Percentiles rank a stretch among this genome's conserved stretches.
Evolutionary conservation across 2,888 invertebrate species (phyloP).

Genomic region (Andrena bicolor): DNA sequence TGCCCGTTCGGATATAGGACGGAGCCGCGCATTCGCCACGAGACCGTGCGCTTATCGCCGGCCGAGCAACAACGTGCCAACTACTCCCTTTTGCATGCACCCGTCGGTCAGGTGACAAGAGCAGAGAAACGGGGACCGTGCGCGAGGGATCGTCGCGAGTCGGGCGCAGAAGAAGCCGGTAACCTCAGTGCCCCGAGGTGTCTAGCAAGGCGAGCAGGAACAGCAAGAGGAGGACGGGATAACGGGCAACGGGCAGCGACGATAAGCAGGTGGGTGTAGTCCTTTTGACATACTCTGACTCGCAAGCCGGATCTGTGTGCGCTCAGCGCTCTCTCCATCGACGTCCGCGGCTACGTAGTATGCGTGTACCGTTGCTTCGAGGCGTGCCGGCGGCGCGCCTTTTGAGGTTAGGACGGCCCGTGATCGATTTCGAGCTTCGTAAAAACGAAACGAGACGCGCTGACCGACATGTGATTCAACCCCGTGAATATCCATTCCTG

Average conservation of each 20-base stretch:
- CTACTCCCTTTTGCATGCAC: slow-evolving; percentile 30
- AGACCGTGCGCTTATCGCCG: neutral
- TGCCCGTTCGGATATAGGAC: slow-evolving; percentile 11
- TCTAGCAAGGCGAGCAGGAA: neutral
- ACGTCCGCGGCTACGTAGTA: neutral
- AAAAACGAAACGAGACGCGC: slow-evolving; percentile 41
- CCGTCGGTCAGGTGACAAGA: slow-evolving; percentile 70
- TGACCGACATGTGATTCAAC: slow-evolving; percentile 28
- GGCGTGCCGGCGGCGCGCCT: slow-evolving; percentile 62
- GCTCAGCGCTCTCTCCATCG: neutral
- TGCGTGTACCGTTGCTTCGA: slow-evolving; percentile 23
- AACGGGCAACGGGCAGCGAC: slow-evolving; percentile 33
- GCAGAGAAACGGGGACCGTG: slow-evolving; percentile 22
- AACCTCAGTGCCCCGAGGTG: slow-evolving; percentile 31
- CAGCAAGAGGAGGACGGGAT: neutral
- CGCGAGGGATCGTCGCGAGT: slow-evolving; percentile 13
- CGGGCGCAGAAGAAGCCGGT: slow-evolving; percentile 49
- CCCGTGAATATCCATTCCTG: neutral
- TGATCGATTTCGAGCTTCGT: slow-evolving; percentile 71
- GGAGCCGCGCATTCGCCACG: slow-evolving; percentile 1
- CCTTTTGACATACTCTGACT: slow-evolving; percentile 32
- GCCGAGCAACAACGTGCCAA: slow-evolving; percentile 17
- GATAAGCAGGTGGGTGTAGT: slow-evolving; percentile 80
- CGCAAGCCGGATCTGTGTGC: slow-evolving; percentile 4
- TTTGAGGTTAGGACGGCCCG: slow-evolving; percentile 78